Evolutionary conservation across 2,888 invertebrate species (phyloP).

Genomic region (Incurvaria masculella): DNA sequence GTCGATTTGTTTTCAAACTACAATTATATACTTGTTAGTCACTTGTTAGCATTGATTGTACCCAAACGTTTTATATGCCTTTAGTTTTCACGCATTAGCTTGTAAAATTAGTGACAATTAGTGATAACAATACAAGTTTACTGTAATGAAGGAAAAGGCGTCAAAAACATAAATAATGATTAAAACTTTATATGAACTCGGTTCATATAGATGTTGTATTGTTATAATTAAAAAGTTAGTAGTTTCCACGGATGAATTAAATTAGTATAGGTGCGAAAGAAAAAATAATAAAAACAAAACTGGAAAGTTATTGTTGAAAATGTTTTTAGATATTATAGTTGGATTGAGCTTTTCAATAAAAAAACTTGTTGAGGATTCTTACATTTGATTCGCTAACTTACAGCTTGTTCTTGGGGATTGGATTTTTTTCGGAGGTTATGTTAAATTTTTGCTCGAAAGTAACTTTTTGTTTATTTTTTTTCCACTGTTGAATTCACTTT

Average conservation of each 20-base stretch:
- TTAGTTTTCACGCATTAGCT: conserved; percentile 42
- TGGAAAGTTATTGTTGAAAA: conserved; percentile 51
- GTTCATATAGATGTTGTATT: conserved; percentile 49
- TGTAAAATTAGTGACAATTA: conserved; percentile 57
- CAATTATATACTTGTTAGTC: no score
- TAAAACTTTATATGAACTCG: conserved; percentile 35
- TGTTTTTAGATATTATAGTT: conserved; percentile 49
- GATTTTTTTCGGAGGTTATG: conserved; percentile 26
- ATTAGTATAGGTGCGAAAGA: conserved; percentile 46
- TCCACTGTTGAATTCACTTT: no score
- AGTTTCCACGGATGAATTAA: conserved; percentile 49
- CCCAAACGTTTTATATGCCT: no score
- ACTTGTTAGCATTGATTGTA: no score
- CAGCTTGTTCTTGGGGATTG: conserved; percentile 42
- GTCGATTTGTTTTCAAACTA: background rate
- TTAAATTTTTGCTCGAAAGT: background rate
- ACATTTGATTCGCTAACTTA: no score
- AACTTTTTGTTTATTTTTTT: no score
- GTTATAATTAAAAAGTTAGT: conserved; percentile 49
- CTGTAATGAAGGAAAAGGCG: conserved; percentile 25
- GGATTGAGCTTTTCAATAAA: conserved; percentile 45
- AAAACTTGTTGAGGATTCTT: no score
- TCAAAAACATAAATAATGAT: conserved; percentile 22
- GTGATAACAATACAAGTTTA: conserved; percentile 45
- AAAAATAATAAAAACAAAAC: conserved; percentile 30